Percentiles rank a stretch among this genome's conserved stretches.
These are phyloP conservation scores for Pantherophis vulpinus DNA, from an alignment of 2,797 vertebrate genomes.

Conservation along the genomic window DNA sequence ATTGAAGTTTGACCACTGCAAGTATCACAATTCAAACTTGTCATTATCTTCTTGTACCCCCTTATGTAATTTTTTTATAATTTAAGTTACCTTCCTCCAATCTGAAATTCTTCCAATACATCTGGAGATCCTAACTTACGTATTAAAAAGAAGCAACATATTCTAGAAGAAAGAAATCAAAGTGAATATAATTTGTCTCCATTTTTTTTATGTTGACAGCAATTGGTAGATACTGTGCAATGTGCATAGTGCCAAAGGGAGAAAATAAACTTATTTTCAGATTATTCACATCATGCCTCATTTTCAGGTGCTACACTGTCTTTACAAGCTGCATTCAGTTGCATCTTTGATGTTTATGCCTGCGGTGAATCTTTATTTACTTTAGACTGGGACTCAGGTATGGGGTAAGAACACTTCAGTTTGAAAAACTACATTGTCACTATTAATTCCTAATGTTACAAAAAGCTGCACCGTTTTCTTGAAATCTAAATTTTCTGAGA, in stretches of 20 bases:
- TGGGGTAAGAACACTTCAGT: neutral
- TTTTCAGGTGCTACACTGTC: neutral
- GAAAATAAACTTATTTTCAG: neutral
- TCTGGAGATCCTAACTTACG: neutral
- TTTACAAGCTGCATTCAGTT: neutral
- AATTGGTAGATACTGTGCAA: neutral
- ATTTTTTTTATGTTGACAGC: neutral
- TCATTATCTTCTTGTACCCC: neutral
- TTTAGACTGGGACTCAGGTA: neutral
- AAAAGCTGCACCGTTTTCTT: neutral
- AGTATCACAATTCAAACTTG: neutral
- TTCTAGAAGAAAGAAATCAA: neutral
- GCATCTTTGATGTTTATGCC: neutral
- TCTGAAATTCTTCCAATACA: neutral
- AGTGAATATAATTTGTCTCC: neutral
- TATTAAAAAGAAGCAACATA: neutral
- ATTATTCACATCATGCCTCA: neutral
- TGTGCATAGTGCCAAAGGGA: neutral
- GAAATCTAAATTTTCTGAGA: neutral
- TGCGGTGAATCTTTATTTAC: neutral
- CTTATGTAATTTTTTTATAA: neutral
- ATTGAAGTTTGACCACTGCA: neutral
- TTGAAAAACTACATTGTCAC: neutral
- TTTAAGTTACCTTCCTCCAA: neutral
- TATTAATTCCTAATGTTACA: neutral